Evolutionary conservation across 2,888 invertebrate genomes (phyloP), one percentile per base, ranked within the genome.

Genomic region (Eudasyphora cyanicolor): DNA sequence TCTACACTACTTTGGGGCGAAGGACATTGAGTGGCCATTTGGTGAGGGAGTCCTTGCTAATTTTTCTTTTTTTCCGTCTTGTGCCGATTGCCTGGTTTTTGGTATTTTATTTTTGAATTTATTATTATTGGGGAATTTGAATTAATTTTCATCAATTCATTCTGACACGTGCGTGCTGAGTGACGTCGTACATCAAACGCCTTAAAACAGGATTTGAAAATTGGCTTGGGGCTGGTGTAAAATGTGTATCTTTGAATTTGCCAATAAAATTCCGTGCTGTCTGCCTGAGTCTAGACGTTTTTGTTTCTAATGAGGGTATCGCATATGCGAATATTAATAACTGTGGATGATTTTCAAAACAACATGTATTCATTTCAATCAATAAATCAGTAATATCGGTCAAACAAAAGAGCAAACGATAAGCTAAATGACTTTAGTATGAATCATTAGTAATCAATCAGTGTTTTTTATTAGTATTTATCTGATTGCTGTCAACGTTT

Each of bases 141-240:
- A 76, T 42, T 45, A 67, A 67, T 73, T 76, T 67, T 35, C 19
- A 73, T 76, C 71, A 73, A 81, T 73, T 76, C 67, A 12, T 19
- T 76, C 73, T 77, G 76, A 38, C 67, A 62, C 67, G 81, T 77
- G 71, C 76, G 73, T 73, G 70, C 64, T 2, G 19, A 2, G 64
- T 38, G 54, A 19, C 21, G 21, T 32, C 14, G 60, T 32, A 29
- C 32, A n/a, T 45, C 14, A 45, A n/a, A 57, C 27, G 57, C n/a
- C 60, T 60, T n/a, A 32, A n/a, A n/a, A 32, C 60, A 17, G 14
- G 27, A 60, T 24, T 24, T 0, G 7, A 29, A 3, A 60, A 21
- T 54, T 24, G n/a, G n/a, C n/a, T n/a, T n/a, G 32, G 19, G 54
- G 54, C 10, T 10, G 54, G 57, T 14, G 14, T 24, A 19, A 2